Evolutionary conservation across 1,140 invertebrate species (phyloP), one percentile per base, ranked within the genome.

Genomic region (Melipona quadrifasciata): DNA sequence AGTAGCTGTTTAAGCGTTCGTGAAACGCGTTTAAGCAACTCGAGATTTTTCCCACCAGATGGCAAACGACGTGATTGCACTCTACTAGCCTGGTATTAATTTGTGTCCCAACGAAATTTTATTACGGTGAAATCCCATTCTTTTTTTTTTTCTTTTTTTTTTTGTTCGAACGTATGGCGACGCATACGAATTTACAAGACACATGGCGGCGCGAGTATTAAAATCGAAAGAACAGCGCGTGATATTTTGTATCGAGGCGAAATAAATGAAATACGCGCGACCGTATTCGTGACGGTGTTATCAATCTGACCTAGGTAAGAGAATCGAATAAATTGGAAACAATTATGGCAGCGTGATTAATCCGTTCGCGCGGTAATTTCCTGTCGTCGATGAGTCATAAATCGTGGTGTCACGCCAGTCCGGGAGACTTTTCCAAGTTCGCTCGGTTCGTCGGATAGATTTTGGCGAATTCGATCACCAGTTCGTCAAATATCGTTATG

Each of bases 331-430:
- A 58, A 84, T 79, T 79, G 74, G 21, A 77, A 70, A 51, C 82
- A 68, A 58, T 84, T 71, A 79, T 58, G 73, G 34, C 72, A 67
- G 53, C 75, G 75, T 82, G 82, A 84, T 84, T 84, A 80, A 84
- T 80, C 76, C 57, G 65, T 11, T 21, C 71, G 24, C 19, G 34
- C 39, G n/a, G 58, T 19, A 71, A 85, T 81, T 85, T 85, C 78
- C 78, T 74, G 70, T 67, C 83, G 68, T 19, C 68, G 76, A 81
- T 72, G 83, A 85, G 68, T 81, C 83, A 85, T 75, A 67, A 81
- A 85, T 85, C 53, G 82, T 31, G 6, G 27, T 53, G 65, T 68
- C 61, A 12, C 14, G 51, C 61, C 27, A 11, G 24, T 39, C 61
- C 31, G 31, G 31, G 31, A 64, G 71, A 76, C n/a, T 82, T 82